Evolutionary conservation across 1,140 invertebrate genomes (phyloP).

Genomic region (Brevipalpus yothersi): DNA sequence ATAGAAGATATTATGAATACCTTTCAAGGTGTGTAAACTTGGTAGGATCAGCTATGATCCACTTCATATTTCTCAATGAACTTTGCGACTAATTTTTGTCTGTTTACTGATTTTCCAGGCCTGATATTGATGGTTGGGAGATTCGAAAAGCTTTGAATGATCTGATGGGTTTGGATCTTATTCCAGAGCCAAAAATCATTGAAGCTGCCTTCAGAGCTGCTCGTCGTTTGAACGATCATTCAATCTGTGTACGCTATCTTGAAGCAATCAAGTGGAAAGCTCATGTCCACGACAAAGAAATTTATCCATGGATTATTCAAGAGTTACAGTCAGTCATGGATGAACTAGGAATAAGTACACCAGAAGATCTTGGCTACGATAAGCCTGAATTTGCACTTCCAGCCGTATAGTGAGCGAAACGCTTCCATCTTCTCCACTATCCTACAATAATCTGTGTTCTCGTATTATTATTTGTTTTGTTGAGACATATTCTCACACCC

Average conservation of each 20-base stretch:
- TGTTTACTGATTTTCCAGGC: slow-evolving; percentile 41
- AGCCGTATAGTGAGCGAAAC: background rate
- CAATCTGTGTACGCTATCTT: slow-evolving; percentile 67
- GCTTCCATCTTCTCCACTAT: background rate
- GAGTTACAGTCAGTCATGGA: slow-evolving; percentile 74
- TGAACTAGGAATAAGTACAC: slow-evolving; percentile 77
- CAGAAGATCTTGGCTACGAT: slow-evolving; percentile 86
- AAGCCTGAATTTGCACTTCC: slow-evolving; percentile 54
- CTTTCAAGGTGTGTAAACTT: slow-evolving; percentile 27
- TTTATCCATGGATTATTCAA: slow-evolving; percentile 76
- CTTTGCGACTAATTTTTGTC: too few relatives aligned
- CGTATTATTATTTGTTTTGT: background rate
- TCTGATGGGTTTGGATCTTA: slow-evolving; percentile 56
- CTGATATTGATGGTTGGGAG: slow-evolving; percentile 89
- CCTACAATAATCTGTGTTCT: background rate
- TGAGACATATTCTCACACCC: background rate
- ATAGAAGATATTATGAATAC: slow-evolving; percentile 49
- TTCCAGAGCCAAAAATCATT: slow-evolving; percentile 83
- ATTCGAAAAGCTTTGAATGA: slow-evolving; percentile 47
- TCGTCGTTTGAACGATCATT: slow-evolving; percentile 74
- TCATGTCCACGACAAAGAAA: slow-evolving; percentile 42
- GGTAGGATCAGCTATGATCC: too few relatives aligned
- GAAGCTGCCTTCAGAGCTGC: slow-evolving; percentile 74
- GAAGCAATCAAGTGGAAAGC: slow-evolving; percentile 79
- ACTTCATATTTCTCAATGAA: too few relatives aligned